A percentile compares a stretch with the other conserved stretches of the same genome.
These are phyloP conservation scores for Nebria salina DNA, from an alignment of 2,888 invertebrate genomes.

Conservation along the genomic window DNA sequence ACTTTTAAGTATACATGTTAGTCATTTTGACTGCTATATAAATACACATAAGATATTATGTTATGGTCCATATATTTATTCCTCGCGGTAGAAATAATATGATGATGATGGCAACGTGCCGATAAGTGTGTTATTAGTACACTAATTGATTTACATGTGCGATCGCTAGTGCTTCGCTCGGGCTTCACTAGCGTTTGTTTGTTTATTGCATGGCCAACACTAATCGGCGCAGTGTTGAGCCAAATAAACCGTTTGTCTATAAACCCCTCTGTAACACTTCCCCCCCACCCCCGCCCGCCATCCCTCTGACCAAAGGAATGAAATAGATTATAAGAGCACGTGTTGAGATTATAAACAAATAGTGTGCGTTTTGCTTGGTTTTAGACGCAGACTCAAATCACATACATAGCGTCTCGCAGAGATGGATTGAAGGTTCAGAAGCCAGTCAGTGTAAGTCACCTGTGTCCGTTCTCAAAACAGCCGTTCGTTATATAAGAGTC, in stretches of 20 bases:
- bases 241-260: too few relatives aligned
- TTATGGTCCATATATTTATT: too few relatives aligned
- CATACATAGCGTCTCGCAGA: not conserved
- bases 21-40: too few relatives aligned
- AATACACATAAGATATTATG: too few relatives aligned
- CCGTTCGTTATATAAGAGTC: not conserved
- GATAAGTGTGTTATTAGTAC: slow-evolving; percentile 43
- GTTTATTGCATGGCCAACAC: not conserved
- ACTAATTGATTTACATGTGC: slow-evolving; percentile 43
- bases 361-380: not conserved
- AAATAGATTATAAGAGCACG: not conserved
- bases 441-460: not conserved
- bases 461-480: not conserved
- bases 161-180: not conserved
- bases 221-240: too few relatives aligned
- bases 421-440: not conserved
- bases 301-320: not conserved
- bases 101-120: slow-evolving; percentile 11
- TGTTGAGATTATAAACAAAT: not conserved
- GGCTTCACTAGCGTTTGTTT: not conserved
- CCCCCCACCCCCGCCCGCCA: too few relatives aligned
- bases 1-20: too few relatives aligned
- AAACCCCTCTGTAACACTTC: too few relatives aligned
- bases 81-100: too few relatives aligned
- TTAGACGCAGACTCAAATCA: not conserved